Evolutionary conservation across 2,113 vertebrate genomes (phyloP).

Genomic region (Prietella phreatophila): DNA sequence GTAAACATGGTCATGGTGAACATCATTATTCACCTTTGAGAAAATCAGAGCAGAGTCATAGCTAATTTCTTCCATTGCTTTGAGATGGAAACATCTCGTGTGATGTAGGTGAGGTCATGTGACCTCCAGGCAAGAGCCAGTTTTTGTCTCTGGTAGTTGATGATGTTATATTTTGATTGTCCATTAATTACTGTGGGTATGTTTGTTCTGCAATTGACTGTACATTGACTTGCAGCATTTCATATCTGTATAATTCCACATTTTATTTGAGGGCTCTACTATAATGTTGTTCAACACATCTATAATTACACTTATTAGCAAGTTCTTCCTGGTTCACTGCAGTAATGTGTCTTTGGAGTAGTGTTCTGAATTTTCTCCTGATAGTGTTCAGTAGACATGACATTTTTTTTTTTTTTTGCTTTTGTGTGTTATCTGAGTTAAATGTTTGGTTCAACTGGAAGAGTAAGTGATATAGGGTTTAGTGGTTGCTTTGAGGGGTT

Average conservation of each 20-base stretch:
- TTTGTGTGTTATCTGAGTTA: background rate
- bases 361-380: background rate
- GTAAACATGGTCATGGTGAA: background rate
- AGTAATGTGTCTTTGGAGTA: background rate
- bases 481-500: background rate
- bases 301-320: background rate
- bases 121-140: background rate
- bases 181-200: background rate
- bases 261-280: background rate
- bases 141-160: background rate
- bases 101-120: background rate
- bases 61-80: background rate
- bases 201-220: background rate
- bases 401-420: no score
- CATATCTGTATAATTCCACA: background rate
- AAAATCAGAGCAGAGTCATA: background rate
- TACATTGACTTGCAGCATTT: background rate
- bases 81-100: background rate
- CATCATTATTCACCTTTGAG: background rate
- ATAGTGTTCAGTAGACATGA: background rate
- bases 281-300: background rate
- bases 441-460: background rate
- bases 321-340: background rate
- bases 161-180: background rate
- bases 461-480: background rate